phyloP scores from a whole-genome alignment of 2,797 vertebrate genomes.

The Anisognathus igniventris region DNA sequence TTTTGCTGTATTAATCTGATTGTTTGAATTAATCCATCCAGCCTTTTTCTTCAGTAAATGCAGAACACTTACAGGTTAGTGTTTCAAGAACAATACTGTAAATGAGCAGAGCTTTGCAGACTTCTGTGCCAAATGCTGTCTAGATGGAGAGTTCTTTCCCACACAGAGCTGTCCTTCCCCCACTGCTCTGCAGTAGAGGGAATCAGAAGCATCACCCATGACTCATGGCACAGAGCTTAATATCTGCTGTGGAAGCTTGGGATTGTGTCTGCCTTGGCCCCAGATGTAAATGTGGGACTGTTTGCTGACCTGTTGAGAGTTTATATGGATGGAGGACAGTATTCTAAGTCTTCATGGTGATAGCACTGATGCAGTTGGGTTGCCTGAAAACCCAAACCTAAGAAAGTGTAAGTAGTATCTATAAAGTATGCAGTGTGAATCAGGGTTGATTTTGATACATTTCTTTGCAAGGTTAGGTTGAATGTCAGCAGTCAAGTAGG shows the following conservation, averaged over 20 bases:
- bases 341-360: neutral
- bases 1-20: neutral
- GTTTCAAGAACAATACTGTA: neutral
- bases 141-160: neutral
- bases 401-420: neutral
- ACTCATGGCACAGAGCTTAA: neutral
- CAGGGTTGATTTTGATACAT: neutral
- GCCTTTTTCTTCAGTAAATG: neutral
- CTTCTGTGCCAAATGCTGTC: rapidly evolving
- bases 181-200: neutral
- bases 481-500: neutral
- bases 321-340: neutral
- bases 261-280: neutral
- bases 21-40: neutral
- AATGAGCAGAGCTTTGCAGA: neutral
- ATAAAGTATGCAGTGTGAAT: neutral
- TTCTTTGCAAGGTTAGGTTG: neutral
- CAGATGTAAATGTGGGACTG: neutral
- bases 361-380: neutral
- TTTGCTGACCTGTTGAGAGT: neutral
- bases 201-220: neutral
- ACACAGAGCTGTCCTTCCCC: neutral
- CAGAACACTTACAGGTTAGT: neutral
- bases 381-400: neutral
- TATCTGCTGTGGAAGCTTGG: neutral